Evolutionary conservation across 1,140 invertebrate genomes (phyloP).

Genomic region (Palaemon carinicauda): DNA sequence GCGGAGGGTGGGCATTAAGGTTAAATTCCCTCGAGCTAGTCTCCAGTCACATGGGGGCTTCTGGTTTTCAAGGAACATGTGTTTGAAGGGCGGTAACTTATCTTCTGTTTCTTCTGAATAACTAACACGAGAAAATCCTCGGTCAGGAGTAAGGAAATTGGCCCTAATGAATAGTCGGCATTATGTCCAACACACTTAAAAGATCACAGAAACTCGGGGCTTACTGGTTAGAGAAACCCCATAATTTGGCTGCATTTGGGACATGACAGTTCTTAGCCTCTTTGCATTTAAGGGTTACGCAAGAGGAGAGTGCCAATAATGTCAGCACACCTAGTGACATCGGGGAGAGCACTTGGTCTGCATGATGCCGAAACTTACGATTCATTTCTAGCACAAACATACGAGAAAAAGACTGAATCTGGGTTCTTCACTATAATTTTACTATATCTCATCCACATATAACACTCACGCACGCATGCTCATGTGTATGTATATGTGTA

Average conservation of each 20-base stretch:
- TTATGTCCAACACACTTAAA: slow-evolving; percentile 5
- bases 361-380: too few species aligned
- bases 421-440: too few species aligned
- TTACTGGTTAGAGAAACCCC: neutral
- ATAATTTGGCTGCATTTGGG: neutral
- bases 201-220: neutral
- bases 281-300: too few species aligned
- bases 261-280: neutral
- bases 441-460: too few species aligned
- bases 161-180: slow-evolving; percentile 10
- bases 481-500: too few species aligned
- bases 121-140: slow-evolving; percentile 17
- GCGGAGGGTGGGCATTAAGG: neutral
- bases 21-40: neutral
- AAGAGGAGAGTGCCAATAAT: too few species aligned
- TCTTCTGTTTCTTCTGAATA: slow-evolving; percentile 44
- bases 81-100: slow-evolving; percentile 50
- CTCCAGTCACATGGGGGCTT: slow-evolving; percentile 13
- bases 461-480: too few species aligned
- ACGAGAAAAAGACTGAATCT: too few species aligned
- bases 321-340: too few species aligned
- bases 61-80: slow-evolving; percentile 50
- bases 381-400: too few species aligned
- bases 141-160: neutral
- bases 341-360: too few species aligned